Conservation (phyloP, 2,797 vertebrate genomes). For the Balearica regulorum region DNA sequence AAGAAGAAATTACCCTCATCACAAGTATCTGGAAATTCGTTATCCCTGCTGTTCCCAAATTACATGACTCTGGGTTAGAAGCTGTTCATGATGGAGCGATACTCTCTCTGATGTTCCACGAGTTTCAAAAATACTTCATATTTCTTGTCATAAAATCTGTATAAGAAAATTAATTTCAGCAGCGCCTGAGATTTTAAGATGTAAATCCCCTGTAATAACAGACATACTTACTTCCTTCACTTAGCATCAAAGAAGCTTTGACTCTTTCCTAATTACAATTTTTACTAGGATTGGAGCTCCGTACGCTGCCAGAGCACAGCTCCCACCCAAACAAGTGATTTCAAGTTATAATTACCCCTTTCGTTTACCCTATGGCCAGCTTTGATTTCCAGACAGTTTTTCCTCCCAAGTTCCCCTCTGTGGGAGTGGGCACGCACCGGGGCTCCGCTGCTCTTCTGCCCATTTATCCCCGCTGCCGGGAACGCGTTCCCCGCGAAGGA, state of each 20-base stretch:
- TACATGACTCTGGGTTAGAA: not conserved
- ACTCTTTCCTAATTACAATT: not conserved
- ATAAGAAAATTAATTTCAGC: not conserved
- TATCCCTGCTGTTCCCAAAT: not conserved
- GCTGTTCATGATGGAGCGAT: slow-evolving; percentile 83
- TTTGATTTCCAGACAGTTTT: not conserved
- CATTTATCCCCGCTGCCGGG: too few relatives aligned
- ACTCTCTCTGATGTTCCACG: slow-evolving; percentile 89
- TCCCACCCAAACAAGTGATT: not conserved
- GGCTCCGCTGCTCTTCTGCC: too few relatives aligned
- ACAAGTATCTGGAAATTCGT: not conserved
- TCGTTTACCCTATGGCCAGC: not conserved
- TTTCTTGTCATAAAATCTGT: slow-evolving; percentile 92
- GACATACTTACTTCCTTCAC: not conserved
- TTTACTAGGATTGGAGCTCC: rapidly evolving
- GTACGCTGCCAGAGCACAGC: rapidly evolving
- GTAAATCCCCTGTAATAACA: not conserved
- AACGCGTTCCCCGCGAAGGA: too few relatives aligned
- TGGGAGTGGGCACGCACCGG: not conserved
- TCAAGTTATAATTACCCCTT: not conserved
- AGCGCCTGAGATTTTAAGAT: not conserved
- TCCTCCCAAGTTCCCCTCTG: rapidly evolving
- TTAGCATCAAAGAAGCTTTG: not conserved
- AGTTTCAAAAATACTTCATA: slow-evolving; percentile 88
- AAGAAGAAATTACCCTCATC: not conserved